Base-by-base conservation (phyloP, 2,888 invertebrate genomes). In the Polydrusus pterygomalis region DNA sequence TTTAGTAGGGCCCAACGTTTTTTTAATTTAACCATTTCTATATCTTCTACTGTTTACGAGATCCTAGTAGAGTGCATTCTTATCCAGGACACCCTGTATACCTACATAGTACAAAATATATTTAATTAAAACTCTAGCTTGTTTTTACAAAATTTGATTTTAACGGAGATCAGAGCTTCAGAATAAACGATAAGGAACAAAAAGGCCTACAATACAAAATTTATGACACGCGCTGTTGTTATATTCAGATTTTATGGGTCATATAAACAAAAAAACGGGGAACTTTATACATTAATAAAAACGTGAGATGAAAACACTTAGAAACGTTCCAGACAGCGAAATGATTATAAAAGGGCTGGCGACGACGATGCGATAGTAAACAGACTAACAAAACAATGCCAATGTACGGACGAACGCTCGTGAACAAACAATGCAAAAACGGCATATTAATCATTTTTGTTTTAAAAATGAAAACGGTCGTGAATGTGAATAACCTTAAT, bases 341-440 rank as follows among this genome's bases (percentile, higher is more conserved):
- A 60, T 60, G 38, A 60, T 60, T 60, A 38, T 60, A 60, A 60
- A 60, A 60, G 58, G 58, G 58, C 38, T 18, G 34, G 34, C 17
- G 58, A 38, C 58, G 58, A 60, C 58, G 58, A 60, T 60, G 38
- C 38, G 58, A 60, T 60, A 60, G 58, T 60, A 60, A 60, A 60
- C 58, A 60, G 58, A 60, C 58, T 60, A 38, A 60, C 58, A 60
- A 56, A 56, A 56, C 56, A 56, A 60, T 38, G 58, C 58, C 17
- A 60, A 60, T 60, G 18, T 60, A 60, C 58, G 58, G 58, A 60
- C 58, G 58, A 38, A 38, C 38, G 58, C 58, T 60, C 15, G 58
- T 17, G 25, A 69, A 56, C 69, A 69, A 69, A 69, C 69, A 69
- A 69, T 69, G 56, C 38, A 43, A 69, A 56, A 69, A 69, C 45